Base-by-base conservation (phyloP, 1,140 invertebrate species). In the Brachionus sp. region DNA sequence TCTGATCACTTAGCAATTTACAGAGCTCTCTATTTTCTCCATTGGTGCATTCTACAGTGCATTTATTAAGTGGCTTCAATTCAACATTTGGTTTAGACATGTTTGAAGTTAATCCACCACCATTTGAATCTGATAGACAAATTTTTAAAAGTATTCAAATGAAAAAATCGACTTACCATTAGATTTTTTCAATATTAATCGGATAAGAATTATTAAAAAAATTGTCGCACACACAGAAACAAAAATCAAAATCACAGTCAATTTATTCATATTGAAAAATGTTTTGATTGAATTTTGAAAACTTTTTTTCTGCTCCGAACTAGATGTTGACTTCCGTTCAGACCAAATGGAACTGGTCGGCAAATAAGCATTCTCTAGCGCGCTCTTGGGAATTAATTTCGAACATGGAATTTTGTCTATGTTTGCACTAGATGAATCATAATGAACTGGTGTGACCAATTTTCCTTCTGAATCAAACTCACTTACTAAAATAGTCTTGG, bases 211-310 rank as follows among this genome's bases (percentile, higher is more conserved):
- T 13, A 44, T 9, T 4, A 42, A 46, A 46, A 75, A 75, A 29
- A 75, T 25, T 12, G 16, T 25, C 25, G 29, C 39, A 46, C 19
- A 9, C 3, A 46, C 9, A 25, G 19, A 46, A 46, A 75, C 44
- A 25, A 33, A 23, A 25, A 75, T 23, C 44, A 75, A 46, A 46
- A 75, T 75, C 3, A 75, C 44, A n/a, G 70, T 75, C 44, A 75
- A 16, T 35, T 75, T 75, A 46, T 75, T 23, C 16, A 10, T 9
- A 25, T 46, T 75, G 3, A 70, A 16, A 37, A 70, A 70, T 12
- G n/a, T 6, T 10, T 39, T 9, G 16, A 39, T 12, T 33, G 7
- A 19, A 16, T 70, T n/a, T 5, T 66, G 29, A 33, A 66, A 33
- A 33, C 29, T 16, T 66, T 66, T 12, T 13, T 10, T 13, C 10